phyloP scores from a whole-genome alignment of 1,140 invertebrate species.

The Procambarus clarkii region DNA sequence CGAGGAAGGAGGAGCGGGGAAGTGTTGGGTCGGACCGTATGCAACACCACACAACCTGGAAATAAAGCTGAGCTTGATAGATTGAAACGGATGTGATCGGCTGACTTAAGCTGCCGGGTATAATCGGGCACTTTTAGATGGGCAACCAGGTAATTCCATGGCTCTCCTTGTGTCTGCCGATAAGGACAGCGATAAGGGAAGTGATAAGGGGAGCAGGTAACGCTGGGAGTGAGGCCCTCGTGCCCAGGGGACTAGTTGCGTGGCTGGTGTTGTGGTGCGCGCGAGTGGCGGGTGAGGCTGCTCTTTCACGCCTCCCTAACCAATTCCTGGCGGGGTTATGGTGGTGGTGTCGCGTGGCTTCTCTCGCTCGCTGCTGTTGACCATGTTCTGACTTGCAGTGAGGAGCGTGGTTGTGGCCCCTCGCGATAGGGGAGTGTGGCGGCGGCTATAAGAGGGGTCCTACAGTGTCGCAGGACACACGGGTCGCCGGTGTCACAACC shows the following conservation, averaged over 20 bases:
- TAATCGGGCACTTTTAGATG: background rate
- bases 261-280: background rate
- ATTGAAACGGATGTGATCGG: background rate
- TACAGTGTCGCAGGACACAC: no score
- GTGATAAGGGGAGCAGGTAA: conserved; percentile 41
- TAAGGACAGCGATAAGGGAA: conserved; percentile 14
- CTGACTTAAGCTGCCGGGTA: background rate
- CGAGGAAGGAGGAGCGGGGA: no score
- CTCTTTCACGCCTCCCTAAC: background rate
- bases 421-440: background rate
- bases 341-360: background rate
- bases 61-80: background rate
- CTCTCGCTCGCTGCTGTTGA: no score
- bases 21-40: background rate
- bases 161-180: conserved; percentile 32
- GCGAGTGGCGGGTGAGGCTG: background rate
- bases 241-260: background rate
- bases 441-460: no score
- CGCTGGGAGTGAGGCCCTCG: background rate
- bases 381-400: background rate
- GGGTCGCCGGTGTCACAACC: no score
- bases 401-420: background rate
- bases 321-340: background rate
- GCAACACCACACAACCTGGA: background rate
- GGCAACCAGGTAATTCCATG: background rate